Evolutionary conservation across 2,113 vertebrate genomes (phyloP).

Genomic region (Monarcha castaneiventris): DNA sequence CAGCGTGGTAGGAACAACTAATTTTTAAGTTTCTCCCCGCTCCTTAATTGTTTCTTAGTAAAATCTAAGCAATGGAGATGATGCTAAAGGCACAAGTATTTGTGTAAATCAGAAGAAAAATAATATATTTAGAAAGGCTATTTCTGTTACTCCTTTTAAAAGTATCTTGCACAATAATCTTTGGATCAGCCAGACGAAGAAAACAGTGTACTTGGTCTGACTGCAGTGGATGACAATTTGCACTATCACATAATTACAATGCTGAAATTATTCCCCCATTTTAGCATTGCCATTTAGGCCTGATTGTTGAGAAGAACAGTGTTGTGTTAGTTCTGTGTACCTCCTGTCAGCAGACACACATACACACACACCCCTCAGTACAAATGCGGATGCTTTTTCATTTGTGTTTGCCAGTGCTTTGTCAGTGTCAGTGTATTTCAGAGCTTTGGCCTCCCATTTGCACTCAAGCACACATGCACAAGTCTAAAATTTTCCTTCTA

Average conservation of each 20-base stretch:
- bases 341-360: not conserved
- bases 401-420: not conserved
- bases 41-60: not conserved
- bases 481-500: not conserved
- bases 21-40: not conserved
- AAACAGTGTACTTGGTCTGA: not conserved
- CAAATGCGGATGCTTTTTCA: not conserved
- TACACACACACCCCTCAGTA: rapidly evolving
- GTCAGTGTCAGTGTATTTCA: not conserved
- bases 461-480: not conserved
- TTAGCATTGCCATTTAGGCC: not conserved
- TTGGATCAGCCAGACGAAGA: not conserved
- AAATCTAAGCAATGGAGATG: not conserved
- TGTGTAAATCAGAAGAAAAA: not conserved
- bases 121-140: not conserved
- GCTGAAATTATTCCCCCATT: not conserved
- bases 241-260: not conserved
- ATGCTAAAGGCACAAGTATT: not conserved
- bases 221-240: not conserved
- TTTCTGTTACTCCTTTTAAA: not conserved
- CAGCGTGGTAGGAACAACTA: not conserved
- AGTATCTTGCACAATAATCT: not conserved
- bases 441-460: not conserved
- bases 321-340: not conserved
- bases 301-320: not conserved